Conservation (phyloP, 2,113 vertebrate genomes). For the Chlorodrepanis virens region DNA sequence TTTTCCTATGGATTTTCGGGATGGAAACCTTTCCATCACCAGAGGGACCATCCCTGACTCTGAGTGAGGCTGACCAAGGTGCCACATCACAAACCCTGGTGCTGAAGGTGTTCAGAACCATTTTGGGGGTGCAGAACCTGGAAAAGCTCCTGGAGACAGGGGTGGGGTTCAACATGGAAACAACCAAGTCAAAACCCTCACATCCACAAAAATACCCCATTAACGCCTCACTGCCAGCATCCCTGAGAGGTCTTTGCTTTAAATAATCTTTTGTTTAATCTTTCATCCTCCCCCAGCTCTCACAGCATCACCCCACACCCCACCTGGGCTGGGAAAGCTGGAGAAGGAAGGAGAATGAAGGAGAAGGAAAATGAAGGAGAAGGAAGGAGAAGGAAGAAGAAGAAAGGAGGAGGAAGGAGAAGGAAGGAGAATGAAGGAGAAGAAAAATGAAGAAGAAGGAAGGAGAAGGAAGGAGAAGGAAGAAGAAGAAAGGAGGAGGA, state of each 20-base stretch:
- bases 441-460: too few species aligned
- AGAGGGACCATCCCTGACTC: neutral
- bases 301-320: accelerated
- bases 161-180: accelerated
- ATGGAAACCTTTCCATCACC: neutral
- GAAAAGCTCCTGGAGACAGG: neutral
- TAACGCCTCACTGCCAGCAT: too few species aligned
- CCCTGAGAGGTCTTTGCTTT: neutral
- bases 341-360: too few species aligned
- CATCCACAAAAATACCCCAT: accelerated
- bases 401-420: too few species aligned
- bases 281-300: neutral
- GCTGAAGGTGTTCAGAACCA: neutral
- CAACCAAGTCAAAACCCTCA: accelerated
- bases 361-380: too few species aligned
- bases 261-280: too few species aligned
- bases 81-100: accelerated
- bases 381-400: too few species aligned
- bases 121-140: too few species aligned
- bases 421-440: too few species aligned
- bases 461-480: too few species aligned
- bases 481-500: too few species aligned
- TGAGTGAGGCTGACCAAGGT: neutral
- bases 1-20: accelerated
- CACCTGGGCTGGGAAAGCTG: accelerated